Conservation (phyloP, 2,888 invertebrate genomes). For the Nudaria mundana region DNA sequence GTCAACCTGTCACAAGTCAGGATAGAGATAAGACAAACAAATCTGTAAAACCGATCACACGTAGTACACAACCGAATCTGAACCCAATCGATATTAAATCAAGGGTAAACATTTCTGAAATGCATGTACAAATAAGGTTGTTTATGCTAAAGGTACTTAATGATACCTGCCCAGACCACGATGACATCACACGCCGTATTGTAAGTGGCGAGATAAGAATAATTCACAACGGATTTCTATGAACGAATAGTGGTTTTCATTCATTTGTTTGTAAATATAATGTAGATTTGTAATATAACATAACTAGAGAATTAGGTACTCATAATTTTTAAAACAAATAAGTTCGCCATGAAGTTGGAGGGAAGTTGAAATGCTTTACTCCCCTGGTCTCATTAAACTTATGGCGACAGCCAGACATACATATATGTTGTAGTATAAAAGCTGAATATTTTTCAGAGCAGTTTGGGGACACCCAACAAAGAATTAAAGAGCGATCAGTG, state of each 20-base stretch:
- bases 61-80: conserved; percentile 13
- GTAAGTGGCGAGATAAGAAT: conserved; percentile 60
- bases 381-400: no score
- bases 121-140: conserved; percentile 15
- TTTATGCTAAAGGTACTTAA: conserved; percentile 55
- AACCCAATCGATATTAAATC: conserved; percentile 3
- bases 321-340: no score
- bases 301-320: no score
- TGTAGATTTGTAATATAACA: no score
- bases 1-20: conserved; percentile 57
- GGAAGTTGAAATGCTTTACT: no score
- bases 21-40: conserved; percentile 52
- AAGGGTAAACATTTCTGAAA: conserved; percentile 6
- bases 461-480: no score
- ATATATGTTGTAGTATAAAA: no score
- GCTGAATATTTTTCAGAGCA: no score
- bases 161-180: conserved; percentile 56
- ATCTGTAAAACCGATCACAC: conserved; percentile 5
- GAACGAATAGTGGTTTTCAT: conserved; percentile 41
- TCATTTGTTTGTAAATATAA: no score
- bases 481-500: no score
- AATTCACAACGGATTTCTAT: conserved; percentile 53
- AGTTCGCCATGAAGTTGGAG: no score
- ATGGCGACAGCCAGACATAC: no score
- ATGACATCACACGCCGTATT: conserved; percentile 63